Percentiles rank a stretch among this genome's conserved stretches.
Conservation (phyloP, 2,113 vertebrate species). For the Petroica traversi region DNA sequence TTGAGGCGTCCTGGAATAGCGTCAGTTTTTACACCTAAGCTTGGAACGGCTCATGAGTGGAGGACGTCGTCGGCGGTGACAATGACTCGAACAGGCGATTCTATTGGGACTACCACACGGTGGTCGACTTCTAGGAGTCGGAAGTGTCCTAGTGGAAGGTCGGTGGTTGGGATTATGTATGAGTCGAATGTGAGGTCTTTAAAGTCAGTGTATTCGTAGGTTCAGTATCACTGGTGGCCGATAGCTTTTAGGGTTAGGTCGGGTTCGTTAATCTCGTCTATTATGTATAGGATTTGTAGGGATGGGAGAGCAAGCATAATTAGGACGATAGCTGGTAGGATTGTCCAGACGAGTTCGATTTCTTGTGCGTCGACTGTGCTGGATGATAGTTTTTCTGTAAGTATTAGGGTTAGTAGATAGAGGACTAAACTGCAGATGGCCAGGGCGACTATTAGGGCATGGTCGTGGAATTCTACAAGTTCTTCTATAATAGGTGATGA, state of each 20-base stretch:
- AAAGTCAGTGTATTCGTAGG: neutral
- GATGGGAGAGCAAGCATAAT: fast-evolving
- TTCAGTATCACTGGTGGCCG: neutral
- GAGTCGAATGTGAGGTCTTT: neutral
- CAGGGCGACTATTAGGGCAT: neutral
- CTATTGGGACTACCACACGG: fast-evolving
- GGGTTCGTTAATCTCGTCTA: neutral
- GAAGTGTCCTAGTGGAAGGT: neutral
- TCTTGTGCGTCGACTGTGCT: neutral
- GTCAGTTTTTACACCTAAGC: neutral
- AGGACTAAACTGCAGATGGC: neutral
- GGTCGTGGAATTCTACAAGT: neutral
- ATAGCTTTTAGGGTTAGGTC: neutral
- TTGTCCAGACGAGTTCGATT: neutral
- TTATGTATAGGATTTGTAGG: neutral
- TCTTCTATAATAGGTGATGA: neutral
- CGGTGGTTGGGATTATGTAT: neutral
- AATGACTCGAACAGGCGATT: fast-evolving
- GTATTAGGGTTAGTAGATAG: fast-evolving
- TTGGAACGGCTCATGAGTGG: neutral
- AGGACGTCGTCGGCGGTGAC: neutral
- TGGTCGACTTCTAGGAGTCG: neutral
- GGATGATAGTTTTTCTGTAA: neutral
- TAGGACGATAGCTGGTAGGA: fast-evolving
- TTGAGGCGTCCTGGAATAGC: neutral